Conservation (phyloP, 2,113 vertebrate species). For the Rafetus swinhoei region DNA sequence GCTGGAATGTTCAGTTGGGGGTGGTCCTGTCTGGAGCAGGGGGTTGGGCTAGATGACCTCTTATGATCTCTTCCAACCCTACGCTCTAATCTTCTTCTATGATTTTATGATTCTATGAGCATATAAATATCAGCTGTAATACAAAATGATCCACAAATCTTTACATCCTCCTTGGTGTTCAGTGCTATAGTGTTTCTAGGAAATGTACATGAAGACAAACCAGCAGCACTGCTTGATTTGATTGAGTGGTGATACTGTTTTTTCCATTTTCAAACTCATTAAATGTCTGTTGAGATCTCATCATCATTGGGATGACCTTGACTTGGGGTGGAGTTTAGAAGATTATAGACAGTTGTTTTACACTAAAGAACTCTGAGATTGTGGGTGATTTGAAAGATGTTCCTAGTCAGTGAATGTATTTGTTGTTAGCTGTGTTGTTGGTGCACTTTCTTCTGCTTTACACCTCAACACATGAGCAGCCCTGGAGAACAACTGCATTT, state of each 20-base stretch:
- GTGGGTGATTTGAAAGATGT: neutral
- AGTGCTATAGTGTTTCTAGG: neutral
- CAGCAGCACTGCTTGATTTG: conserved; percentile 8
- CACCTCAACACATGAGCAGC: conserved; percentile 24
- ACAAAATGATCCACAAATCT: conserved; percentile 36
- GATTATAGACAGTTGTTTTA: neutral
- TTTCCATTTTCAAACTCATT: neutral
- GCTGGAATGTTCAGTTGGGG: no score
- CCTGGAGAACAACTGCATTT: conserved; percentile 18
- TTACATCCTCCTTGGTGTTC: conserved; percentile 6
- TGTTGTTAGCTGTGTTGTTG: neutral
- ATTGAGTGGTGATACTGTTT: conserved; percentile 6
- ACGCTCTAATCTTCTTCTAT: no score
- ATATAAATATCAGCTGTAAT: conserved; percentile 63
- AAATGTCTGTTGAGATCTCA: conserved; percentile 29
- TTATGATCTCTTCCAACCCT: no score
- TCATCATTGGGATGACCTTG: neutral
- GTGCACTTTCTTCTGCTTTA: neutral
- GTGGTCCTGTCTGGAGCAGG: no score
- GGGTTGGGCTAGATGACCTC: no score
- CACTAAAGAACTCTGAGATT: neutral
- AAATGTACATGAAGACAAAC: conserved; percentile 9
- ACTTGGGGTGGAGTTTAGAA: neutral
- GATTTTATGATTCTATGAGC: conserved; percentile 28
- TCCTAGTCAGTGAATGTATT: neutral